Evolutionary conservation across 2,888 invertebrate species (phyloP).

Genomic region (Acrobasis suavella): DNA sequence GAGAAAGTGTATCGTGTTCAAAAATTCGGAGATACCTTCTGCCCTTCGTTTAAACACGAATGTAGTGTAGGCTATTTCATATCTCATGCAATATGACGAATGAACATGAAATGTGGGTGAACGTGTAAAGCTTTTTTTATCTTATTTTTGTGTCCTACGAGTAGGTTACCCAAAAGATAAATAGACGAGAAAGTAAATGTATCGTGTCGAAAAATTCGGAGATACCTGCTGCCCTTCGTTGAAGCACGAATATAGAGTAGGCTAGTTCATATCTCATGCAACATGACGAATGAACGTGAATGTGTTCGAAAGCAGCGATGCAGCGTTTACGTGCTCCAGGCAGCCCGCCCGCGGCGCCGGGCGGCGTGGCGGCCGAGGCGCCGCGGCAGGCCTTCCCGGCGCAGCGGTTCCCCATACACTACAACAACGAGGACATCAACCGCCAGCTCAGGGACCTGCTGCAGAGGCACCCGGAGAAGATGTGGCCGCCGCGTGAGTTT

Average conservation of each 20-base stretch:
- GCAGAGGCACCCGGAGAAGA: slow-evolving; percentile 87
- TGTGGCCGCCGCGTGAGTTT: slow-evolving; percentile 81
- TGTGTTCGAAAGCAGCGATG: slow-evolving; percentile 65
- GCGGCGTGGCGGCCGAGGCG: slow-evolving; percentile 48
- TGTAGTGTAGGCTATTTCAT: no score
- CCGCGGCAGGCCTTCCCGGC: slow-evolving; percentile 69
- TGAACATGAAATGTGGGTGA: no score
- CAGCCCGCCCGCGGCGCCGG: slow-evolving; percentile 46
- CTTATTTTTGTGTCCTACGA: no score
- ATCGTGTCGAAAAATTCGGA: no score
- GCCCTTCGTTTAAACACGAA: no score
- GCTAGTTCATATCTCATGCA: background rate
- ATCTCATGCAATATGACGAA: no score
- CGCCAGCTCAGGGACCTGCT: slow-evolving; percentile 91
- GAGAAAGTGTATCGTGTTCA: no score
- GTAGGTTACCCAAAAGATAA: no score
- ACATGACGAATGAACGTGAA: slow-evolving; percentile 22
- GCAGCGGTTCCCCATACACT: slow-evolving; percentile 74
- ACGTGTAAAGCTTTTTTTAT: no score
- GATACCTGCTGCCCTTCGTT: no score
- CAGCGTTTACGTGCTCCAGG: slow-evolving; percentile 70
- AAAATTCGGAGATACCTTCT: no score
- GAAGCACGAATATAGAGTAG: background rate
- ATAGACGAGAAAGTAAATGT: no score
- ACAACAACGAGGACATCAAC: slow-evolving; percentile 80